These are phyloP conservation scores for Drosophila rubida DNA, from an alignment of 2,888 invertebrate genomes.

Conservation along the genomic window DNA sequence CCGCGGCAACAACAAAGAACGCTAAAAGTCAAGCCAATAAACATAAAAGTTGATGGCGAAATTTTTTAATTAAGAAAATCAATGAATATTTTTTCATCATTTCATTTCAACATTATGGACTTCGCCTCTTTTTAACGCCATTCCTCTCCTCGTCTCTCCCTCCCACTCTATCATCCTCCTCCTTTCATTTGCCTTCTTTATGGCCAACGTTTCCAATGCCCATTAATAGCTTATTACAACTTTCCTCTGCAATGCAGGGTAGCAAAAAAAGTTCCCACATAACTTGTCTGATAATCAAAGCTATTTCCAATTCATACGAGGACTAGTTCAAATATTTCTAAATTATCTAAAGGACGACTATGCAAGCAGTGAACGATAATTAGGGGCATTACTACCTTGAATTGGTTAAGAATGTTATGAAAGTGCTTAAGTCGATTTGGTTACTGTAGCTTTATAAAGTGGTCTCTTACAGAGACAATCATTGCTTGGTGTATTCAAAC, in stretches of 20 bases:
- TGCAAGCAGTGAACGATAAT: not conserved
- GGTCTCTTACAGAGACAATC: too few species aligned
- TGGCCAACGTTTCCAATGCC: constrained; percentile 22
- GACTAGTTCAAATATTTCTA: constrained; percentile 19
- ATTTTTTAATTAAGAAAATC: constrained; percentile 79
- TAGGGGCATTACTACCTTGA: not conserved
- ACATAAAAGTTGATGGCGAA: constrained; percentile 75
- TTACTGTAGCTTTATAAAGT: not conserved
- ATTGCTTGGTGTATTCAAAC: too few species aligned
- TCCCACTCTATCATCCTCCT: not conserved
- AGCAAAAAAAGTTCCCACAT: not conserved
- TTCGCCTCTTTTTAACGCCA: constrained; percentile 31
- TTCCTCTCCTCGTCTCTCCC: not conserved
- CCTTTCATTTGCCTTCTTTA: constrained; percentile 19
- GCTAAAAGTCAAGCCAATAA: constrained; percentile 63
- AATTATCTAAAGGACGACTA: constrained; percentile 3
- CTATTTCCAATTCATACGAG: constrained; percentile 26
- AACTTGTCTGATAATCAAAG: constrained; percentile 23
- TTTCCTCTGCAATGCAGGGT: constrained; percentile 30
- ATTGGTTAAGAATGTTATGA: not conserved
- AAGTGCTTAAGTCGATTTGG: not conserved
- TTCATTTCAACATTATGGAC: constrained; percentile 53
- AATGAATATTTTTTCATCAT: constrained; percentile 69
- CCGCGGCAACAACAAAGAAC: constrained; percentile 11
- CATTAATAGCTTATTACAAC: constrained; percentile 51